phyloP scores from a whole-genome alignment of 2,797 vertebrate species.

The Chelidonichthys spinosus region DNA sequence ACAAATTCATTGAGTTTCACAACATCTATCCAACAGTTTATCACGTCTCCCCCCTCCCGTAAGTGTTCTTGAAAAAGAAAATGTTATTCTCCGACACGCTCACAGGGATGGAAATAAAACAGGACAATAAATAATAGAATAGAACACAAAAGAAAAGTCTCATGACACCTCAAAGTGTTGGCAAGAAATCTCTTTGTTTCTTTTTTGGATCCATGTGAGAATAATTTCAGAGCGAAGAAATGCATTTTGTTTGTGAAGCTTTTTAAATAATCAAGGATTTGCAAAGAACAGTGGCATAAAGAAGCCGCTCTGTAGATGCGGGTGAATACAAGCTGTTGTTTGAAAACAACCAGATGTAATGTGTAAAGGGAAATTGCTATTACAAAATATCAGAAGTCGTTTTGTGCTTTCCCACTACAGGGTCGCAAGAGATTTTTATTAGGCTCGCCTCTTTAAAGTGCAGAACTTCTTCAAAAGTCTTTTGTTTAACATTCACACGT shows the following conservation, averaged over 20 bases:
- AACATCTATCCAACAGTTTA: too few relatives aligned
- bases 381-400: conserved; percentile 13
- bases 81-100: conserved; percentile 29
- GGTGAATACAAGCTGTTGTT: conserved; percentile 23
- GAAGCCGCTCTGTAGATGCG: conserved; percentile 20
- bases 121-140: conserved; percentile 55
- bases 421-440: neutral
- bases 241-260: conserved; percentile 24
- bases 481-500: neutral
- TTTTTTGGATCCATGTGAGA: conserved; percentile 46
- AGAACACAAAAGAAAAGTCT: conserved; percentile 46
- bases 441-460: neutral
- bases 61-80: conserved; percentile 18
- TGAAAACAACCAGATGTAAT: conserved; percentile 32
- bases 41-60: too few relatives aligned
- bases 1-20: neutral
- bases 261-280: conserved; percentile 50
- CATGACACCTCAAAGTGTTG: conserved; percentile 42
- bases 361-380: conserved; percentile 16
- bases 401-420: conserved; percentile 6
- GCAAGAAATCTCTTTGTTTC: conserved; percentile 44
- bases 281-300: conserved; percentile 51
- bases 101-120: conserved; percentile 41
- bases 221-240: conserved; percentile 48
- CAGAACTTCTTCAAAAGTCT: neutral